Evolutionary conservation across 1,140 invertebrate genomes (phyloP).

Genomic region (Drosophila sp.): DNA sequence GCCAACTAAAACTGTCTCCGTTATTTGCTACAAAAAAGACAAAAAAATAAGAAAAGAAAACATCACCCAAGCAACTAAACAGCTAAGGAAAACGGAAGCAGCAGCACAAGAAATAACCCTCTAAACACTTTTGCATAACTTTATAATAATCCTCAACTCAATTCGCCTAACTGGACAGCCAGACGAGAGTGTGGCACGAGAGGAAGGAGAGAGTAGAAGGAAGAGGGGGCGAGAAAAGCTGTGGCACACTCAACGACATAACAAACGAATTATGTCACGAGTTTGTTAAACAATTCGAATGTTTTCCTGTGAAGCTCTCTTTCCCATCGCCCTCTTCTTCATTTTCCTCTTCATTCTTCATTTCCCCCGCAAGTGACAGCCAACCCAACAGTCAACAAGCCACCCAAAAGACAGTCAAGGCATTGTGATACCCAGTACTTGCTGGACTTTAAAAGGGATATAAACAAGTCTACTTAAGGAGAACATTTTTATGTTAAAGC

Average conservation of each 20-base stretch:
- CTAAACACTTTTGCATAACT: slow-evolving; percentile 54
- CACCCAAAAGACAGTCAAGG: slow-evolving; percentile 10
- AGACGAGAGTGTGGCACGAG: background rate
- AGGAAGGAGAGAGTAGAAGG: background rate
- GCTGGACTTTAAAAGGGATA: background rate
- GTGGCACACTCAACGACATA: slow-evolving; percentile 44
- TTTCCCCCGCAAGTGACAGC: background rate
- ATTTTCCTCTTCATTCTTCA: background rate
- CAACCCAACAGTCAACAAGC: slow-evolving; percentile 30
- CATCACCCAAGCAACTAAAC: slow-evolving; percentile 10
- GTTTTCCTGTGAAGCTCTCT: slow-evolving; percentile 41
- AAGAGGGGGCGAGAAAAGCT: background rate
- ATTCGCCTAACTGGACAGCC: slow-evolving; percentile 39
- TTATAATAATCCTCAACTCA: slow-evolving; percentile 50
- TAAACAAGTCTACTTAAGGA: background rate
- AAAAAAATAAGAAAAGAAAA: no score
- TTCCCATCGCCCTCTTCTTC: no score
- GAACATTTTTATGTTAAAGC: background rate
- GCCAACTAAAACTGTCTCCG: slow-evolving; percentile 5
- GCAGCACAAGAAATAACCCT: slow-evolving; percentile 20
- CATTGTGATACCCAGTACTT: slow-evolving; percentile 13
- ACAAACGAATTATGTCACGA: slow-evolving; percentile 66
- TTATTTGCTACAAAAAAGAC: slow-evolving; percentile 23
- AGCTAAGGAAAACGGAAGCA: slow-evolving; percentile 2
- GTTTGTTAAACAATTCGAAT: slow-evolving; percentile 62